Base-by-base conservation (phyloP, 2,888 invertebrate genomes). In the Actias luna region DNA sequence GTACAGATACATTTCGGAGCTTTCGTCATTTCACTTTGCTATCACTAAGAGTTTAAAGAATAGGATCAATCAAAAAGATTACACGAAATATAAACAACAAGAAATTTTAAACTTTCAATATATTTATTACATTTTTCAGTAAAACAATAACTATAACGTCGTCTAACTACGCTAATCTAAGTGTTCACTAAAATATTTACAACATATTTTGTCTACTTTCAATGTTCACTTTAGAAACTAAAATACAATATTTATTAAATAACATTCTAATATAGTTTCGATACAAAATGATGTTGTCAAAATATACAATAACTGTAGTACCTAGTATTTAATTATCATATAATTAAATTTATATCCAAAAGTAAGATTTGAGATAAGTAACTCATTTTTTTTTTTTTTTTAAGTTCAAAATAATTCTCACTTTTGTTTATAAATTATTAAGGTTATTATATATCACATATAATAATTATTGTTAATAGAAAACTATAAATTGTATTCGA, bases 141-240 rank as follows among this genome's bases (percentile, higher is more conserved):
- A 89, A 59, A 92, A 91, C 88, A 91, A 88, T 88, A 89, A 89
- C 86, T 88, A 72, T 82, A 87, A 87, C 87, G 78, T 79, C 79
- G 74, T 76, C 78, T 84, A 82, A 73, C 78, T 82, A 78, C 79
- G 76, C 84, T 84, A 64, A 72, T 71, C 79, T 84, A 85, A 77
- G 72, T 72, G 73, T 76, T 84, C 76, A 78, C 78, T 84, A 83
- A 73, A 72, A 82, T 90, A 91, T 90, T 87, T 90, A 91, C 90
- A 90, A 82, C 60, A 33, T 59, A 29, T 59, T 55, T 64, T 59
- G 59, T 59, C 57, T 33, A 58, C 58, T 58, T 35, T 58, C 31
- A 35, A 58, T 33, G 1, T 35, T 58, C 22, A 58, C 4, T 58
- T 31, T 33, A 35, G 36, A 58, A 35, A 35, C 35, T 58, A 33